Conservation (phyloP, 2,113 vertebrate genomes). For the Scolopax mira region DNA sequence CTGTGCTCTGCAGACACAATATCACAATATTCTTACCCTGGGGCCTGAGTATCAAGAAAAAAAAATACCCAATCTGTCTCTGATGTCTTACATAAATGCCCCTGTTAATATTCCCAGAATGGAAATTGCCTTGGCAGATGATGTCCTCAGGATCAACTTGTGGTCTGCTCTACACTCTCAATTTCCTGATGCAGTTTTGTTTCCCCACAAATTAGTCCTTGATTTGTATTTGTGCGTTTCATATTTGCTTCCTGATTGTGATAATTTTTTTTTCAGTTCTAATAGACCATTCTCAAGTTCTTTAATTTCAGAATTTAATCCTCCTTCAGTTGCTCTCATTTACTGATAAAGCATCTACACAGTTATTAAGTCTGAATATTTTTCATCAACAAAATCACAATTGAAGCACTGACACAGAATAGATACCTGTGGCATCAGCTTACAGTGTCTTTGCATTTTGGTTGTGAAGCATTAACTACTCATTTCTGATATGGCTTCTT, state of each 20-base stretch:
- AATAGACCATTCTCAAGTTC: background rate
- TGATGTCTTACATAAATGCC: background rate
- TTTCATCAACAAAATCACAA: background rate
- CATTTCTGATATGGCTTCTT: background rate
- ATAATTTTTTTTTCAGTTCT: background rate
- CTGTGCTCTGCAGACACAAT: background rate
- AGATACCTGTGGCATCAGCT: background rate
- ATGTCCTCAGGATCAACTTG: background rate
- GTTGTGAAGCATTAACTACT: background rate
- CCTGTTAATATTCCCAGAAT: background rate
- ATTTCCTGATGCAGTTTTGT: background rate
- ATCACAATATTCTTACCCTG: background rate
- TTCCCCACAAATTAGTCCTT: background rate
- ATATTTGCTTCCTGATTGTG: background rate
- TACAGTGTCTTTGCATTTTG: background rate
- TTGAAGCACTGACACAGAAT: background rate
- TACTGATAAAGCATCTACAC: background rate
- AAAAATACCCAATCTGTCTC: fast-evolving
- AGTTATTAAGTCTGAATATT: background rate
- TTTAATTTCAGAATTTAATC: background rate
- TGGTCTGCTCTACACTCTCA: background rate
- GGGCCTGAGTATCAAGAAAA: background rate
- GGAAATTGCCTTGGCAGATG: background rate
- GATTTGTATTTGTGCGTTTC: background rate
- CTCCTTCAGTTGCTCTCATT: background rate